A percentile compares a stretch with the other conserved stretches of the same genome.
These are phyloP conservation scores for Platichthys stellatus DNA, from an alignment of 2,113 vertebrate genomes.

Conservation along the genomic window DNA sequence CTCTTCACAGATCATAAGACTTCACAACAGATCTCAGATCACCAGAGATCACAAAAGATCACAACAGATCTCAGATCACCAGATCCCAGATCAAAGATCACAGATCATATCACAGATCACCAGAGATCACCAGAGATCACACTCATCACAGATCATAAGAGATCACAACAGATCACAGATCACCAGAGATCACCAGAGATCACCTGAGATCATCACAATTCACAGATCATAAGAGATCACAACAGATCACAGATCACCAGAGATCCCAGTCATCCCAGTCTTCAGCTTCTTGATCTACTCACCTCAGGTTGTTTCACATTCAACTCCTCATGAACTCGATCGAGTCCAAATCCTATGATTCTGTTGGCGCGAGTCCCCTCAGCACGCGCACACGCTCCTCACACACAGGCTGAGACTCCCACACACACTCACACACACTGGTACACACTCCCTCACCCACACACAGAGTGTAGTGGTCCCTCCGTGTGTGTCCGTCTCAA, in stretches of 20 bases:
- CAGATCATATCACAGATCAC: too few relatives aligned
- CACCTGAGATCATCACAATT: too few relatives aligned
- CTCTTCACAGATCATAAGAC: too few relatives aligned
- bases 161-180: too few relatives aligned
- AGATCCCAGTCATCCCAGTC: not conserved
- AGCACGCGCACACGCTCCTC: not conserved
- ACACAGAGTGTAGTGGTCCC: not conserved
- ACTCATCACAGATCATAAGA: too few relatives aligned
- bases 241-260: too few relatives aligned
- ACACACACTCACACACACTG: not conserved
- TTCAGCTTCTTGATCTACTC: not conserved
- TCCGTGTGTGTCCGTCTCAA: not conserved
- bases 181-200: too few relatives aligned
- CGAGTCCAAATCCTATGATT: conserved; percentile 23
- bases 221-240: too few relatives aligned
- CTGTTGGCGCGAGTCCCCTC: not conserved
- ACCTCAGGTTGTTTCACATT: conserved; percentile 36
- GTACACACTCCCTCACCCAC: conserved; percentile 13
- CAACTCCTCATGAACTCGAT: not conserved
- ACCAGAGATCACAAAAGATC: not conserved
- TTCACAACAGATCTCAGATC: too few relatives aligned
- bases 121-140: too few relatives aligned
- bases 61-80: too few relatives aligned
- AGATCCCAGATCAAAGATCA: too few relatives aligned
- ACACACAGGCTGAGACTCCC: not conserved